These are phyloP conservation scores for Triops longicaudatus DNA, from an alignment of 1,140 invertebrate genomes.

Conservation along the genomic window DNA sequence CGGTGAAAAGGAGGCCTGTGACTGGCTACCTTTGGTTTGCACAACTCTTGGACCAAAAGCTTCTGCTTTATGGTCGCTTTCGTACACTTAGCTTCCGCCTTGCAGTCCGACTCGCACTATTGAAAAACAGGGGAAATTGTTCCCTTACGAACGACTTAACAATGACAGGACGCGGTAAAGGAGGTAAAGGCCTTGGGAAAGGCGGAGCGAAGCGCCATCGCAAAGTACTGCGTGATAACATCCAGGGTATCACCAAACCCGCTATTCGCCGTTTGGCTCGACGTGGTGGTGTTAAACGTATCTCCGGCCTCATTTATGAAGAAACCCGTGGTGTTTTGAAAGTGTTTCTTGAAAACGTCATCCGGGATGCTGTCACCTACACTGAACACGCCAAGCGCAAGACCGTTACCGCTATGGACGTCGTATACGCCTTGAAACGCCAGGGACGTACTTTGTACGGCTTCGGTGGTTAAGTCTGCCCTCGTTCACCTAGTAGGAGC, in stretches of 20 bases:
- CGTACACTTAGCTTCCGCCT: too few relatives aligned
- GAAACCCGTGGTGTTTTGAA: constrained; percentile 62
- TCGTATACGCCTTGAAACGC: constrained; percentile 73
- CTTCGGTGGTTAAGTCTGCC: constrained; percentile 46
- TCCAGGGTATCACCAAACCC: constrained; percentile 62
- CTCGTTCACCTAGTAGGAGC: background rate
- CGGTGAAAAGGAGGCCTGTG: too few relatives aligned
- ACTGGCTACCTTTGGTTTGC: too few relatives aligned
- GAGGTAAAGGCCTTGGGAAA: constrained; percentile 58
- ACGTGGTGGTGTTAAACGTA: constrained; percentile 65
- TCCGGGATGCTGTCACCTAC: constrained; percentile 73
- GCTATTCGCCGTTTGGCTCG: constrained; percentile 57
- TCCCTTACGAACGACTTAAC: constrained; percentile 11
- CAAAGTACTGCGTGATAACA: constrained; percentile 55
- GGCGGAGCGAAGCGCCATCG: constrained; percentile 60
- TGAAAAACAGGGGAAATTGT: too few relatives aligned
- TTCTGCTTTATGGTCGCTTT: too few relatives aligned
- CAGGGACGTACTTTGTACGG: constrained; percentile 61
- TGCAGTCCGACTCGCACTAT: too few relatives aligned
- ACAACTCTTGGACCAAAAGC: too few relatives aligned
- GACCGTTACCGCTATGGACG: constrained; percentile 76
- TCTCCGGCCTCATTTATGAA: constrained; percentile 65
- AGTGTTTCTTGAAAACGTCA: constrained; percentile 72
- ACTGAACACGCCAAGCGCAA: constrained; percentile 73
- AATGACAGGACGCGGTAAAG: constrained; percentile 57